phyloP scores from a whole-genome alignment of 2,888 invertebrate genomes.

The Lasioglossum calceatum region DNA sequence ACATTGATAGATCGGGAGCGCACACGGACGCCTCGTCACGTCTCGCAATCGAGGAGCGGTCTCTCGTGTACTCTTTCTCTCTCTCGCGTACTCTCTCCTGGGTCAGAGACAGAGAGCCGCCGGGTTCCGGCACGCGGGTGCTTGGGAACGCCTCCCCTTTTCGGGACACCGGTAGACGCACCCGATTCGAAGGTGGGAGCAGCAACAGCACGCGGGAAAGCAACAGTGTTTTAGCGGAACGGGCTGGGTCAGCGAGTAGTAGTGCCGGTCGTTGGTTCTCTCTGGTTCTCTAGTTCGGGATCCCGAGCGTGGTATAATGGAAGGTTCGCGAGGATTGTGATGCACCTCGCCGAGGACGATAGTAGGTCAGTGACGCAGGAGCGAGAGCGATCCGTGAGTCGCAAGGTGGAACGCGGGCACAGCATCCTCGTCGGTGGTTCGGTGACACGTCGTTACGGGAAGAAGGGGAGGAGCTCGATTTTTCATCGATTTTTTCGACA shows the following conservation, averaged over 20 bases:
- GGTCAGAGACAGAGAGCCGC: neutral
- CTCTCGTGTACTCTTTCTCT: neutral
- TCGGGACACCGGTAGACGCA: constrained; percentile 39
- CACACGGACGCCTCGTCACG: neutral
- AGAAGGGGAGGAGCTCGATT: constrained; percentile 2
- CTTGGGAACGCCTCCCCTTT: constrained; percentile 2
- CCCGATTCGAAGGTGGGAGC: constrained; percentile 40
- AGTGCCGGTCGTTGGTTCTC: neutral
- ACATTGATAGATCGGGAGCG: neutral
- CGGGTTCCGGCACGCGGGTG: constrained; percentile 1
- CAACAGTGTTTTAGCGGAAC: constrained; percentile 67
- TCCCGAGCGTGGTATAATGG: neutral
- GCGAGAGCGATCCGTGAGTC: constrained; percentile 25
- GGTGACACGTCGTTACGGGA: constrained; percentile 7
- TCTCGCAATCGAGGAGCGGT: neutral
- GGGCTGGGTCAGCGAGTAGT: neutral
- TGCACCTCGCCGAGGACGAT: constrained; percentile 11
- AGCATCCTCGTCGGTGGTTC: neutral
- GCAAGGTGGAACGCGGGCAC: constrained; percentile 35
- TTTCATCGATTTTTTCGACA: constrained; percentile 8
- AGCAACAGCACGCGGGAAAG: constrained; percentile 65
- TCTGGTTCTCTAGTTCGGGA: neutral
- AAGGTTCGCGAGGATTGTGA: neutral
- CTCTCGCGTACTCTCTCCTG: constrained; percentile 16
- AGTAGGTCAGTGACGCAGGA: constrained; percentile 35